These are phyloP conservation scores for Leucosticte australis DNA, from an alignment of 2,113 vertebrate genomes.

Conservation along the genomic window DNA sequence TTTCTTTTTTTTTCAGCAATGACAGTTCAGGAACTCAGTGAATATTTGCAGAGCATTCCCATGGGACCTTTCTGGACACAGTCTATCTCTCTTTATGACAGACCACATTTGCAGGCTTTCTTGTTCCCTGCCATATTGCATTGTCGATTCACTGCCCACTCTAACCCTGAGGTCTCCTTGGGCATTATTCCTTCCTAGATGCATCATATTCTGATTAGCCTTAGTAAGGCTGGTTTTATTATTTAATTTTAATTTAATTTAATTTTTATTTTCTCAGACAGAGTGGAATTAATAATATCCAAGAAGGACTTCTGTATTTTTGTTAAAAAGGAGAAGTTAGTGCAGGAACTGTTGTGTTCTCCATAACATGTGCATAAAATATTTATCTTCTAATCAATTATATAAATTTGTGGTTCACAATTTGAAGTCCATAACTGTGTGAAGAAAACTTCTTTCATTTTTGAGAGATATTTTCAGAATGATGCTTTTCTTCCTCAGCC, in stretches of 20 bases:
- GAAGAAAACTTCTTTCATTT: background rate
- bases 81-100: conserved; percentile 2
- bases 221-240: background rate
- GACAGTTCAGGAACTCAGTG: background rate
- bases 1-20: background rate
- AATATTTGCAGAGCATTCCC: conserved; percentile 18
- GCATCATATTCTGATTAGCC: background rate
- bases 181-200: conserved; percentile 1
- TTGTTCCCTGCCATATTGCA: conserved; percentile 24
- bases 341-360: background rate
- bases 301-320: background rate
- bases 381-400: background rate
- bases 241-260: background rate
- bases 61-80: background rate
- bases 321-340: background rate
- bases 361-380: background rate
- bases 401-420: background rate
- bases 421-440: background rate
- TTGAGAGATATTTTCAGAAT: background rate
- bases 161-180: conserved; percentile 51
- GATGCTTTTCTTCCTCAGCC: background rate
- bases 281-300: background rate
- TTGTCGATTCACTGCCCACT: conserved; percentile 31
- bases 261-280: background rate
- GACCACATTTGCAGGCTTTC: conserved; percentile 1